These are phyloP conservation scores for Orussus abietinus DNA, from an alignment of 1,140 invertebrate species.

Conservation along the genomic window DNA sequence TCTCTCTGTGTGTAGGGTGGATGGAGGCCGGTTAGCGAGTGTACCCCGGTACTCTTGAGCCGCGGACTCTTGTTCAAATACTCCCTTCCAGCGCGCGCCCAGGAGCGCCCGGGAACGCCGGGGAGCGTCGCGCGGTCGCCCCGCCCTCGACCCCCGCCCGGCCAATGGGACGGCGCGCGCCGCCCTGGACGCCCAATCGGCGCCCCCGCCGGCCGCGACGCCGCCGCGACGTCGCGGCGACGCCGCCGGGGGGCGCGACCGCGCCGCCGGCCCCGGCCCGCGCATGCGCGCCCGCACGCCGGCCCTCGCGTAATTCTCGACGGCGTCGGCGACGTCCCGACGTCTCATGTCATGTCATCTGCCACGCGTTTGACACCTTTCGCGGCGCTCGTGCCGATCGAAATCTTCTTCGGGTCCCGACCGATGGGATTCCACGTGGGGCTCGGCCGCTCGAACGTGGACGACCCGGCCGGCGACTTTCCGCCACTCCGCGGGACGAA, in stretches of 20 bases:
- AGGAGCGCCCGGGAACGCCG: slow-evolving; percentile 12
- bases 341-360: slow-evolving; percentile 44
- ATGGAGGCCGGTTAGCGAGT: slow-evolving; percentile 50
- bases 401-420: too few relatives aligned
- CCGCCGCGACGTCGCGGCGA: slow-evolving; percentile 6
- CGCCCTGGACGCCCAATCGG: slow-evolving; percentile 13
- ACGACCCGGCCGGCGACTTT: not conserved
- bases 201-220: not conserved
- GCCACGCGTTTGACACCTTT: slow-evolving; percentile 40
- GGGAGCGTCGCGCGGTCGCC: not conserved
- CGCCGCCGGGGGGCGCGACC: slow-evolving; percentile 3
- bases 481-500: not conserved
- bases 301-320: slow-evolving; percentile 13
- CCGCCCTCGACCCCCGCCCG: not conserved
- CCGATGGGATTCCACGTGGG: too few relatives aligned
- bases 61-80: slow-evolving; percentile 51
- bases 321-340: slow-evolving; percentile 19
- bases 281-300: slow-evolving; percentile 17
- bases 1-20: slow-evolving; percentile 42
- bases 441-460: too few relatives aligned
- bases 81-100: slow-evolving; percentile 25
- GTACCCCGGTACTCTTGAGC: slow-evolving; percentile 47
- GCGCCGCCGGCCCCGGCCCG: slow-evolving; percentile 3
- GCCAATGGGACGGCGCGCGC: slow-evolving; percentile 7
- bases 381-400: too few relatives aligned